Evolutionary conservation across 2,113 vertebrate genomes (phyloP), one percentile per base, ranked within the genome.

Genomic region (Bubo scandiacus): DNA sequence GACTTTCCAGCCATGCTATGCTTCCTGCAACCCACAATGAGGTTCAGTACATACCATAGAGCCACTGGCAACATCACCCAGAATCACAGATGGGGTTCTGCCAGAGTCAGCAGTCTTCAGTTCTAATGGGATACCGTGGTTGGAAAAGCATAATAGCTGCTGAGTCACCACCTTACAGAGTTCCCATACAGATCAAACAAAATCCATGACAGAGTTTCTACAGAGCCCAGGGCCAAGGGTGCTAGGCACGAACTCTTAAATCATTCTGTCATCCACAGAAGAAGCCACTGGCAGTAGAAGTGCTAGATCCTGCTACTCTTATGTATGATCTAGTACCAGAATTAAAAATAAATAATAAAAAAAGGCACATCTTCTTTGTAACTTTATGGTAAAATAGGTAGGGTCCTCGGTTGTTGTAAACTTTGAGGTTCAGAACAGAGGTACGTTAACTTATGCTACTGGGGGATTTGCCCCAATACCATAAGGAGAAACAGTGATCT

Each of bases 1-100:
- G 23, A 36, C 8, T 32, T 73, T 14, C 38, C 34, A 77, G 42
- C 30, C 52, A 25, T 5, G 15, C 36, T 54, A 2, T 38, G 36
- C 38, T 45, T 78, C 51, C 52, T 67, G 45, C 30, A 62, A 25
- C 17, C 34, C 34, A 16, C 54, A 55, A 32, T 26, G 42, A 61
- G 29, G 61, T 40, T 81, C 3, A 2, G 22, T 18, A 25, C 11
- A 0, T 38, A 25, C 45, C 42, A 15, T 0, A 32, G 47, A 11
- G 52, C 20, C 57, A 47, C 5, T 3, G 10, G 15, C n/a, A 72
- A 8, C n/a, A 5, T 45, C 68, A 51, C 21, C 45, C 11, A 3
- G n/a, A 51, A 5, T 58, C 73, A 75, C 22, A 61, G 36, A 15
- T n/a, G 43, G 20, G 23, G 18, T 52, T 36, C 63, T 72, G 21